Evolutionary conservation across 2,113 vertebrate genomes (phyloP).

Genomic region (Casuarius casuarius): DNA sequence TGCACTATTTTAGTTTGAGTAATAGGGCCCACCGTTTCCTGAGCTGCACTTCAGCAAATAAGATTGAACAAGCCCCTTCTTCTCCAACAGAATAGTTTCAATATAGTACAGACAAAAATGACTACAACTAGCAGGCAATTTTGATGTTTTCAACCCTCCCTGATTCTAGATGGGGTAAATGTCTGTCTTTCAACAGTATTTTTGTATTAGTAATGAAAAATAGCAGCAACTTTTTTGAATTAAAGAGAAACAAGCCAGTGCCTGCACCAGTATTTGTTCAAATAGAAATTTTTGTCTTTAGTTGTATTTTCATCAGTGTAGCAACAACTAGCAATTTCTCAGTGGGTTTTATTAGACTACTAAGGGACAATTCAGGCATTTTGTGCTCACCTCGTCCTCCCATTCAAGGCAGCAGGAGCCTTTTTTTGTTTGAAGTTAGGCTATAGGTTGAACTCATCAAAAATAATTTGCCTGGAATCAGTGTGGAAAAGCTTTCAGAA

Average conservation of each 20-base stretch:
- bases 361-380: background rate
- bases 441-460: background rate
- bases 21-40: slow-evolving; percentile 11
- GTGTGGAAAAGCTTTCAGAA: background rate
- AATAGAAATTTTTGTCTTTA: background rate
- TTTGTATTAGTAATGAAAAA: background rate
- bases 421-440: background rate
- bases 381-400: background rate
- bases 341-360: background rate
- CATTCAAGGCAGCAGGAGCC: background rate
- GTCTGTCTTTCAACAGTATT: background rate
- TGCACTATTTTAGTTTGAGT: background rate
- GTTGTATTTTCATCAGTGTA: background rate
- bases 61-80: slow-evolving; percentile 1
- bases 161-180: background rate
- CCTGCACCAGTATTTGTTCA: background rate
- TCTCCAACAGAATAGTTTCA: background rate
- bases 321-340: background rate
- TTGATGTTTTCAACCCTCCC: background rate
- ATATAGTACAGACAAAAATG: background rate
- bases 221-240: background rate
- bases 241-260: background rate
- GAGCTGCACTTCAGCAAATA: background rate
- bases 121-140: background rate
- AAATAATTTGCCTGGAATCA: background rate